phyloP scores from a whole-genome alignment of 2,797 vertebrate species.

The Kryptolebias ocellatus region DNA sequence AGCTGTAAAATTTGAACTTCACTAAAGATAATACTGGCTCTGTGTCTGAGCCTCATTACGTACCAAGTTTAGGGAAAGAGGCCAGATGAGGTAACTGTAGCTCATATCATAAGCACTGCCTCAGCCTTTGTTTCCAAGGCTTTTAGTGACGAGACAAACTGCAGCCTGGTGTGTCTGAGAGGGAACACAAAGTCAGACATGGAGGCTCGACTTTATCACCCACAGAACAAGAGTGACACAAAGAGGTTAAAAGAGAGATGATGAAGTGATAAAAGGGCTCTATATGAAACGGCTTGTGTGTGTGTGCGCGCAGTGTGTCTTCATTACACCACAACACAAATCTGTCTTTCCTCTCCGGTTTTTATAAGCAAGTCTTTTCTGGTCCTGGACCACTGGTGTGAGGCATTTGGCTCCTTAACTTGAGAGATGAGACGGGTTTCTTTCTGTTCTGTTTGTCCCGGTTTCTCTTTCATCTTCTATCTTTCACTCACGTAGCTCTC shows the following conservation, averaged over 20 bases:
- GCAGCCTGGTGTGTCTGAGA: slow-evolving; percentile 12
- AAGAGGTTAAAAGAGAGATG: slow-evolving; percentile 37
- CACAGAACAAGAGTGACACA: slow-evolving; percentile 43
- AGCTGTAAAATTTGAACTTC: neutral
- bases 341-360: slow-evolving; percentile 39
- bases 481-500: slow-evolving; percentile 48
- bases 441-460: slow-evolving; percentile 14
- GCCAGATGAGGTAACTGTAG: slow-evolving; percentile 29
- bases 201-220: slow-evolving; percentile 58
- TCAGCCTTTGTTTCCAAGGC: slow-evolving; percentile 30
- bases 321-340: slow-evolving; percentile 49
- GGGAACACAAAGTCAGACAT: slow-evolving; percentile 20
- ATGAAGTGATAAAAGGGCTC: slow-evolving; percentile 14
- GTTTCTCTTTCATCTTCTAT: slow-evolving; percentile 37
- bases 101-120: slow-evolving; percentile 19
- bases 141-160: slow-evolving; percentile 29
- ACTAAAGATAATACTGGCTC: neutral
- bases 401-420: slow-evolving; percentile 52
- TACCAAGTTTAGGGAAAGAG: slow-evolving; percentile 12
- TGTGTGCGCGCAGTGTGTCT: slow-evolving; percentile 53
- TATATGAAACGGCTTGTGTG: slow-evolving; percentile 14
- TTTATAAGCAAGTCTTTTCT: slow-evolving; percentile 57
- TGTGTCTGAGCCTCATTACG: slow-evolving; percentile 1
- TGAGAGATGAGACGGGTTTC: slow-evolving; percentile 32
- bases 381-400: slow-evolving; percentile 42